Percentiles rank a stretch among this genome's conserved stretches.
Evolutionary conservation across 2,113 vertebrate species (phyloP).

Genomic region (Ciconia maguari): DNA sequence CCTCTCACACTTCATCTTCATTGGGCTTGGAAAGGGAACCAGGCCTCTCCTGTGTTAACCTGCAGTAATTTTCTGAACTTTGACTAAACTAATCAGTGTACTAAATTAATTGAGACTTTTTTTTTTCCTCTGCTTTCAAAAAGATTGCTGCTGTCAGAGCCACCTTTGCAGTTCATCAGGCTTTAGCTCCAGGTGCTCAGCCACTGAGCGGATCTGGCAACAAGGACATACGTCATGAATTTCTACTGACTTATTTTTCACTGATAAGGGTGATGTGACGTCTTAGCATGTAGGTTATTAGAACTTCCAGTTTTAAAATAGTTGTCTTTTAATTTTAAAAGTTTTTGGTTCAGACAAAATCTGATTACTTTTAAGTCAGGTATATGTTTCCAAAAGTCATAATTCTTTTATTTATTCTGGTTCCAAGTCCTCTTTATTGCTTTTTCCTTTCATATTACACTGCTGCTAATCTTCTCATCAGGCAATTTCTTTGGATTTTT

Average conservation of each 20-base stretch:
- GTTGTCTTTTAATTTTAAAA: neutral
- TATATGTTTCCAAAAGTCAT: constrained; percentile 10
- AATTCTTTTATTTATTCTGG: constrained; percentile 3
- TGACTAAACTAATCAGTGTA: neutral
- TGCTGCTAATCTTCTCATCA: constrained; percentile 32
- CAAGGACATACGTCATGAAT: neutral
- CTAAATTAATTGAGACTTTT: neutral
- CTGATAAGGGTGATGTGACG: neutral
- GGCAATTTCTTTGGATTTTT: neutral
- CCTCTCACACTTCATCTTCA: neutral
- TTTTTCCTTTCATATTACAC: constrained; percentile 2
- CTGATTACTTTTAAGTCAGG: neutral
- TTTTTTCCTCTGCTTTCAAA: neutral
- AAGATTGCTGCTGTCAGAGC: neutral
- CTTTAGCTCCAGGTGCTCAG: neutral
- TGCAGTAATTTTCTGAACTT: neutral
- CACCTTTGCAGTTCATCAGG: neutral
- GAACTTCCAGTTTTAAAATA: neutral
- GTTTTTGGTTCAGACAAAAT: neutral
- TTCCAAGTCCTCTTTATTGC: constrained; percentile 35
- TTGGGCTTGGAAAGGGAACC: neutral
- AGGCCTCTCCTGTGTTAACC: neutral
- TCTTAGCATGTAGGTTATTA: neutral
- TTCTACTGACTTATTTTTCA: neutral
- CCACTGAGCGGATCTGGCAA: neutral